Conservation (phyloP, 2,113 vertebrate genomes). For the Pelodiscus sinensis region DNA sequence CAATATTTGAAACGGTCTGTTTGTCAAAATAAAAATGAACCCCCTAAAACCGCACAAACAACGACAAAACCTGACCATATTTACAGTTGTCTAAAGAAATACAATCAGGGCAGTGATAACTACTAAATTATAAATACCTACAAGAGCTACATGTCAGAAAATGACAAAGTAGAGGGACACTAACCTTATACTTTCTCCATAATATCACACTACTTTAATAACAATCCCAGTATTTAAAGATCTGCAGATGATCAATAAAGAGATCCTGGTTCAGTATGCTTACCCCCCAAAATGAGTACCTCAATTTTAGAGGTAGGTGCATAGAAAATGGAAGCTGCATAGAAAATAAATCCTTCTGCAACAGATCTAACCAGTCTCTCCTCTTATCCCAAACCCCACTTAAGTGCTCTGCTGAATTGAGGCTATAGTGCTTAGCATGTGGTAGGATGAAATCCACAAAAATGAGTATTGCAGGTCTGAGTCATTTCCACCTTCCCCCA, state of each 20-base stretch:
- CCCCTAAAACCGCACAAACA: neutral
- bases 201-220: neutral
- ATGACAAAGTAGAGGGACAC: neutral
- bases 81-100: neutral
- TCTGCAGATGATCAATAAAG: neutral
- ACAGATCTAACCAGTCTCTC: neutral
- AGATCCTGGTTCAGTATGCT: neutral
- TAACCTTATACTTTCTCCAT: neutral
- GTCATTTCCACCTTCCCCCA: neutral
- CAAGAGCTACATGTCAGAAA: neutral
- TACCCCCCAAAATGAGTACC: neutral
- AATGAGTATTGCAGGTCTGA: neutral
- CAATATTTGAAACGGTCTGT: conserved; percentile 9
- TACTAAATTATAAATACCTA: neutral
- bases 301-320: neutral
- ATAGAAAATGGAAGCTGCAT: neutral
- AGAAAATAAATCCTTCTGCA: neutral
- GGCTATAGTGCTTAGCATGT: neutral
- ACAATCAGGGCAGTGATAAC: neutral
- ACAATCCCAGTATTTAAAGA: neutral
- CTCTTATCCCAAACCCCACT: neutral
- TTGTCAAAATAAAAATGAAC: neutral
- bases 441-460: neutral
- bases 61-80: neutral
- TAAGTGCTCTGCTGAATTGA: neutral